These are phyloP conservation scores for Acronicta psi DNA, from an alignment of 2,888 invertebrate species.

Conservation along the genomic window DNA sequence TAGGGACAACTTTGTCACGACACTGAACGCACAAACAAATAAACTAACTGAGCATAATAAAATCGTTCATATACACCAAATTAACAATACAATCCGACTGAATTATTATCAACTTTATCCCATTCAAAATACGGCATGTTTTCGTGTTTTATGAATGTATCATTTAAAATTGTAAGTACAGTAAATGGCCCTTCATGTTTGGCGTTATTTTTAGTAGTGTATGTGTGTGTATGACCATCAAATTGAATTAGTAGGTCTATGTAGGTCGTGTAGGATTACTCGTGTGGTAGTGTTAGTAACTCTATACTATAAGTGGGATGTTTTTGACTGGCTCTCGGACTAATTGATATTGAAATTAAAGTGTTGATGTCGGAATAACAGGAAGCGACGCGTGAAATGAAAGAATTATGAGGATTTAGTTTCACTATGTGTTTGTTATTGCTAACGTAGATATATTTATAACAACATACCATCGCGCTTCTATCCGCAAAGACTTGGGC, in stretches of 20 bases:
- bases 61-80: conserved; percentile 65
- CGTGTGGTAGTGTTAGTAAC: conserved; percentile 33
- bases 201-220: conserved; percentile 64
- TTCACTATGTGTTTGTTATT: not conserved
- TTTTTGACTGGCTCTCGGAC: conserved; percentile 18
- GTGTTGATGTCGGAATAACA: conserved; percentile 49
- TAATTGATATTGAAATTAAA: conserved; percentile 52
- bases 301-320: conserved; percentile 43
- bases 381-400: conserved; percentile 34
- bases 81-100: conserved; percentile 9
- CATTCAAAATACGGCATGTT: conserved; percentile 4
- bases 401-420: conserved; percentile 4
- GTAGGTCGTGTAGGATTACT: conserved; percentile 15
- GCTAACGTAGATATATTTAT: not conserved
- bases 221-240: conserved; percentile 50
- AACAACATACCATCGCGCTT: not conserved
- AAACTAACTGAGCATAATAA: conserved; percentile 70
- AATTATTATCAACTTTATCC: conserved; percentile 10
- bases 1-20: conserved; percentile 54
- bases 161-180: conserved; percentile 54
- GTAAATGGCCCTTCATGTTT: conserved; percentile 70
- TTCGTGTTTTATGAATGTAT: conserved; percentile 25
- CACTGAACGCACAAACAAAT: conserved; percentile 70
- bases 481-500: no score
- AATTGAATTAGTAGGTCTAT: conserved; percentile 58